Evolutionary conservation across 2,888 invertebrate species (phyloP).

Genomic region (Rhingia campestris): DNA sequence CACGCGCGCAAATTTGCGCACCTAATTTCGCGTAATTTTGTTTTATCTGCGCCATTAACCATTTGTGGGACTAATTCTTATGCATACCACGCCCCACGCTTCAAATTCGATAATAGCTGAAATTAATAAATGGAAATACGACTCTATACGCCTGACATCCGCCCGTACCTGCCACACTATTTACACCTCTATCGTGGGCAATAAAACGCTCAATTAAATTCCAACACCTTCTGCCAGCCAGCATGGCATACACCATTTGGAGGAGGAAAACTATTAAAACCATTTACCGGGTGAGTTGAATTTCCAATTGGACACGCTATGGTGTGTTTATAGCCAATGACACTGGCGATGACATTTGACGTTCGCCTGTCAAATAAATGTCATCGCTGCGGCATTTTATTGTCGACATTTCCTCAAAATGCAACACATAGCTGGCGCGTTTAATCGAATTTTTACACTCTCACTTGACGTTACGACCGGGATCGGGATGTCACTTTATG

Average conservation of each 20-base stretch:
- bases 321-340: conserved; percentile 32
- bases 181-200: conserved; percentile 56
- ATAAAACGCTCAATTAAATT: conserved; percentile 64
- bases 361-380: conserved; percentile 68
- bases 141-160: conserved; percentile 58
- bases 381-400: conserved; percentile 62
- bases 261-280: conserved; percentile 55
- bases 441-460: conserved; percentile 52
- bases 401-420: conserved; percentile 63
- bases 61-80: conserved; percentile 62
- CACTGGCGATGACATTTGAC: conserved; percentile 56
- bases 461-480: conserved; percentile 21
- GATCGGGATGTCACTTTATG: conserved; percentile 63
- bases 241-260: conserved; percentile 19
- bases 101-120: conserved; percentile 69
- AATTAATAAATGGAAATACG: conserved; percentile 61
- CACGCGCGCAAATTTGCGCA: conserved; percentile 70
- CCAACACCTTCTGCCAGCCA: conserved; percentile 62
- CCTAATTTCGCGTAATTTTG: conserved; percentile 69
- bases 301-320: conserved; percentile 51
- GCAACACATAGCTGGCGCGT: conserved; percentile 5
- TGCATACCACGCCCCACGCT: conserved; percentile 70
- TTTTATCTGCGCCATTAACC: conserved; percentile 67
- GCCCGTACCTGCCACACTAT: conserved; percentile 64
- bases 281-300: conserved; percentile 64